Evolutionary conservation across 1,140 invertebrate species (phyloP), one percentile per base, ranked within the genome.

Genomic region (Stratiolaelaps scimitus): DNA sequence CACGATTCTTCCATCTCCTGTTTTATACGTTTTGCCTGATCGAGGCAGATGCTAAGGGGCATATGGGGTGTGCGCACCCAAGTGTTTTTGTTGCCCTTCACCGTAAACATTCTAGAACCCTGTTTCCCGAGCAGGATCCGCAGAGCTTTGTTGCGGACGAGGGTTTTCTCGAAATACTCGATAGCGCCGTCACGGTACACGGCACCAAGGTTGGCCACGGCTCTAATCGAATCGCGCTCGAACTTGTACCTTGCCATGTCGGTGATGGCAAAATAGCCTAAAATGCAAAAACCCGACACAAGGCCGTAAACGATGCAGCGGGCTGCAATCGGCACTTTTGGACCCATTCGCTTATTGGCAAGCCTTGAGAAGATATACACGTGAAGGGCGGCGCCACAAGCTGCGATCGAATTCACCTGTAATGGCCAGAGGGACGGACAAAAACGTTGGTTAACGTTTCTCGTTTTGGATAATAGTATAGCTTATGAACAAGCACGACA

Each of bases 61-160:
- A 60, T 5, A 26, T 60, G 53, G 2, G 53, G 53, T 10, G 53
- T 60, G 26, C 53, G 53, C 17, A 60, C 26, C 20, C 26, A 15
- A 15, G 53, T 60, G 10, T 60, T 60, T 1, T 19, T 2, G 10
- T 60, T 60, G 15, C 53, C 53, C 34, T 34, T 60, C 20, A 34
- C 53, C 15, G 53, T 60, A 34, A 29, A 60, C 53, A 29, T 60
- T 34, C 15, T 29, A 15, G 15, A 15, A 4, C 15, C 23, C 2
- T 17, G 13, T 10, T 60, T 60, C 1, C 53, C 53, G 10, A 17
- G 15, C 26, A 60, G 26, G 5, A 60, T 34, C 34, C 53, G 53
- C 1, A 60, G 15, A 20, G 53, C 53, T 60, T 60, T 60, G 53
- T 60, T 60, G 4, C 53, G 4, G 15, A 60, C 53, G 15, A 60